Conservation (phyloP, 2,888 invertebrate genomes). For the Polia nebulosa region DNA sequence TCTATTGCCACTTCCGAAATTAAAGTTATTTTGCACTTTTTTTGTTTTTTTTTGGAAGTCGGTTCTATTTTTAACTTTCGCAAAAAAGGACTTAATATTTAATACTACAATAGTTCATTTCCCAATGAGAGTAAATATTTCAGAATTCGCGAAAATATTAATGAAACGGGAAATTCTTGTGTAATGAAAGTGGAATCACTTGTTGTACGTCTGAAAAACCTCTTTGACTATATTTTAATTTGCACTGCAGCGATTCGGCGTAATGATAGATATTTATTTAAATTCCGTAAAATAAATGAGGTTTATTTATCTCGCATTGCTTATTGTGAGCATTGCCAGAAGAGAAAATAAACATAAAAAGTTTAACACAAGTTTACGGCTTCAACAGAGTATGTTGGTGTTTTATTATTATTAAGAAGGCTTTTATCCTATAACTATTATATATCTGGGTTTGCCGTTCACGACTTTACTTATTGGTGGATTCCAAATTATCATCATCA, state of each 20-base stretch:
- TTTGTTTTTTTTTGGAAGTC: too few relatives aligned
- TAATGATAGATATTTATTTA: constrained; percentile 37
- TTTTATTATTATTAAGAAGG: constrained; percentile 28
- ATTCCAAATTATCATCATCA: too few relatives aligned
- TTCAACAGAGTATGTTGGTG: not conserved
- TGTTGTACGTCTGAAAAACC: constrained; percentile 1
- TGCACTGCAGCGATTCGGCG: constrained; percentile 8
- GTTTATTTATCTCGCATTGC: constrained; percentile 31
- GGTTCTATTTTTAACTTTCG: not conserved
- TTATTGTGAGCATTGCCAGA: constrained; percentile 19
- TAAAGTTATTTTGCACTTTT: too few relatives aligned
- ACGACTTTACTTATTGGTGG: not conserved
- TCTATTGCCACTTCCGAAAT: too few relatives aligned
- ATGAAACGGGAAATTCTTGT: not conserved
- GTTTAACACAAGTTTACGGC: constrained; percentile 28
- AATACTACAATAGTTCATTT: not conserved
- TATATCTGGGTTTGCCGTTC: not conserved
- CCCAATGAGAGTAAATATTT: constrained; percentile 1
- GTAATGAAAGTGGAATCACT: constrained; percentile 13
- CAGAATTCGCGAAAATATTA: not conserved
- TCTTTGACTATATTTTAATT: constrained; percentile 37
- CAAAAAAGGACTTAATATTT: not conserved
- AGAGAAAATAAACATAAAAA: constrained; percentile 32
- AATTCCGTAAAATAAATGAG: constrained; percentile 20
- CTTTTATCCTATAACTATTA: constrained; percentile 19